Evolutionary conservation across 1,140 invertebrate species (phyloP).

Genomic region (Phymastichus coffea): DNA sequence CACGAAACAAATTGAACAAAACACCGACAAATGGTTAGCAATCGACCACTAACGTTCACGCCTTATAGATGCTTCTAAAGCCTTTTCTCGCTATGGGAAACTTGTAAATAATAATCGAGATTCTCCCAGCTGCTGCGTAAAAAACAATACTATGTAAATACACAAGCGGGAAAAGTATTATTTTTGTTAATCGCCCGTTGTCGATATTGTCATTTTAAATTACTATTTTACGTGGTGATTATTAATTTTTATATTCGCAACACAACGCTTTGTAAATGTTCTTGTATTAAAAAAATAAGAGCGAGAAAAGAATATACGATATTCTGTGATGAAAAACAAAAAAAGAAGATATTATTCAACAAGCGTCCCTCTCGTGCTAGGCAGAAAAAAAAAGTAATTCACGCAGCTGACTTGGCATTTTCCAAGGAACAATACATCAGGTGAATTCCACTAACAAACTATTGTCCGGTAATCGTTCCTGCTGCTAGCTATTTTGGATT

Average conservation of each 20-base stretch:
- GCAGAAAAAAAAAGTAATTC: not conserved
- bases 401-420: slow-evolving; percentile 50
- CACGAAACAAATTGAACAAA: slow-evolving; percentile 86
- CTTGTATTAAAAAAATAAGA: slow-evolving; percentile 3
- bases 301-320: not conserved
- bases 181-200: too few species aligned
- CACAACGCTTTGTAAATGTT: slow-evolving; percentile 3
- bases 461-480: slow-evolving; percentile 45
- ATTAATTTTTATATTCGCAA: slow-evolving; percentile 17
- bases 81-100: too few species aligned
- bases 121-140: too few species aligned
- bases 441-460: slow-evolving; percentile 56
- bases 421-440: slow-evolving; percentile 52
- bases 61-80: too few species aligned
- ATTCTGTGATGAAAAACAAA: too few species aligned
- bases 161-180: too few species aligned
- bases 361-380: not conserved
- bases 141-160: too few species aligned
- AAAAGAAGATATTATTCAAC: slow-evolving; percentile 11
- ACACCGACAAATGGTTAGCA: slow-evolving; percentile 91
- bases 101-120: too few species aligned
- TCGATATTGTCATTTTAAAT: not conserved
- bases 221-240: not conserved
- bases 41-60: slow-evolving; percentile 59
- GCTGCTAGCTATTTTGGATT: slow-evolving; percentile 15